Base-by-base conservation (phyloP, 2,797 vertebrate species). In the Borostomias antarcticus region DNA sequence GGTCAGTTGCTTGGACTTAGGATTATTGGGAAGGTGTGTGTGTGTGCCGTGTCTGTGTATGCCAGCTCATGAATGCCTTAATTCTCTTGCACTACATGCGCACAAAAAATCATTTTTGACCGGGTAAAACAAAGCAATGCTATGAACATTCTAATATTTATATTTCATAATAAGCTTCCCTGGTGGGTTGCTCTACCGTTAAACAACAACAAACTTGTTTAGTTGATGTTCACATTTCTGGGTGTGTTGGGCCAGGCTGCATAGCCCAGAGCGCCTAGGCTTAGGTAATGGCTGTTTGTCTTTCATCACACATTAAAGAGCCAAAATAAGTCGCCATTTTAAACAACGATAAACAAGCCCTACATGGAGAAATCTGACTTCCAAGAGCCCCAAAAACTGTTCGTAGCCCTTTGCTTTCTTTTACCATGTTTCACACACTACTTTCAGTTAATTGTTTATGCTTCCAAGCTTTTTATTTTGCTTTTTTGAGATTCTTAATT, bases 71-170 rank as follows among this genome's bases (percentile, higher is more conserved):
- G n/a, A 2, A 29, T 28, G 66, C 35, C 68, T 76, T 62, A 72
- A 58, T 69, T 66, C 47, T 69, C 47, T 54, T 56, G 25, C 40
- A 25, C 45, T 45, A 48, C 28, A 43, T 17, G n/a, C 37, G 15
- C 9, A 40, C 11, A 40, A 37, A 17, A 40, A 52, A 33, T 45
- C 29, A 40, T 61, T 58, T 58, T 60, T 37, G 19, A 65, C 73
- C 75, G 73, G 76, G 37, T 81, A 86, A 88, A 86, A 85, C 59
- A 84, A 88, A 85, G 83, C 87, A 87, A 69, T 11, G 50, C 29
- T 45, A 66, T 66, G 63, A 35, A 54, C 37, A 56, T 33, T 54
- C 40, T n/a, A 43, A 43, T 17, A 43, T 17, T 11, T 11, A 5
- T 17, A 17, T 26, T 29, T 0, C 2, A 50, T 19, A 50, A 50